A percentile compares a stretch with the other conserved stretches of the same genome.
These are phyloP conservation scores for Scalopus aquaticus DNA, from an alignment of 2,113 vertebrate genomes.

Conservation along the genomic window DNA sequence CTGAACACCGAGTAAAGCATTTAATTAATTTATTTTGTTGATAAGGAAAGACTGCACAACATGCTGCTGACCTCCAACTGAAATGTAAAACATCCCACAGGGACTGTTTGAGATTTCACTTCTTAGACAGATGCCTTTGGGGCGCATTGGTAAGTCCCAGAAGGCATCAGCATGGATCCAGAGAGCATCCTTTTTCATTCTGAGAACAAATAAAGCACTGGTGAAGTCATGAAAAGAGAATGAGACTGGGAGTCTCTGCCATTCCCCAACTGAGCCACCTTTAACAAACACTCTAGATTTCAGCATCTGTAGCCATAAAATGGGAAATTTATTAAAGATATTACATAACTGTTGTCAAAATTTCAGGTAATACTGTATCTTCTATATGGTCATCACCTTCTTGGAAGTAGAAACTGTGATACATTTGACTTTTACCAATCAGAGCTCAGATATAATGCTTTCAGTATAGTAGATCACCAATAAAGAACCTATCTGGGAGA, in stretches of 20 bases:
- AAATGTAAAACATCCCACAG: neutral
- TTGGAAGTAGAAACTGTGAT: neutral
- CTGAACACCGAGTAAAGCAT: neutral
- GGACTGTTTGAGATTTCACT: slow-evolving; percentile 6
- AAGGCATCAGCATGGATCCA: neutral
- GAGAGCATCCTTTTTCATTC: slow-evolving; percentile 9
- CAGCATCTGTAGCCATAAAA: slow-evolving; percentile 1
- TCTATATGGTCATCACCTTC: neutral
- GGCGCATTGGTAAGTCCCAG: neutral
- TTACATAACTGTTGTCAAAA: slow-evolving; percentile 5
- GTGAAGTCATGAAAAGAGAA: neutral
- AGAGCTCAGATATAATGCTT: neutral
- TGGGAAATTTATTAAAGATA: neutral
- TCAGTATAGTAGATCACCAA: neutral
- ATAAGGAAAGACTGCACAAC: neutral
- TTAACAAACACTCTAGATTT: neutral
- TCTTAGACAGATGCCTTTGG: slow-evolving; percentile 7
- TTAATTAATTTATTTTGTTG: slow-evolving; percentile 35
- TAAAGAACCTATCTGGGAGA: neutral
- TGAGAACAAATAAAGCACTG: slow-evolving; percentile 17
- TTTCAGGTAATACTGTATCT: neutral
- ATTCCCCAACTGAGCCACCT: neutral
- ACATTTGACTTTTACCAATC: neutral
- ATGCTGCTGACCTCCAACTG: neutral
- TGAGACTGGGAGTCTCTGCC: neutral